These are phyloP conservation scores for Masnerella sp. DNA, from an alignment of 2,888 invertebrate genomes.

Conservation along the genomic window DNA sequence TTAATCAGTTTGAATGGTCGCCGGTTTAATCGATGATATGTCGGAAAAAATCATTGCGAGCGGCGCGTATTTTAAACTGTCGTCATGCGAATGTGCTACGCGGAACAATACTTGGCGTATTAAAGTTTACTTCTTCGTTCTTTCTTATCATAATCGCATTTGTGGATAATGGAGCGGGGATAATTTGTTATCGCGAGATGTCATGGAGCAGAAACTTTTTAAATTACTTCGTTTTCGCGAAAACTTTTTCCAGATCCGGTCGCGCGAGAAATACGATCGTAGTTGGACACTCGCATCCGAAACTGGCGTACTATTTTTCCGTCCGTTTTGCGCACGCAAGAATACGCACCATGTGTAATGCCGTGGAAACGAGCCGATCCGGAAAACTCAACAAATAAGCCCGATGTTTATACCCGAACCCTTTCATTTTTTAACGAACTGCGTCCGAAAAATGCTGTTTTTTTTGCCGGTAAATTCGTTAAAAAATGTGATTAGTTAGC, in stretches of 20 bases:
- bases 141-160: constrained; percentile 78
- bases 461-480: no score
- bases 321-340: constrained; percentile 26
- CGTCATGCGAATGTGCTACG: constrained; percentile 46
- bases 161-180: constrained; percentile 77
- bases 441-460: no score
- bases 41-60: constrained; percentile 21
- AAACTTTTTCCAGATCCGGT: constrained; percentile 67
- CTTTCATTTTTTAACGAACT: no score
- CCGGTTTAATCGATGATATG: no score
- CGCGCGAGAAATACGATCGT: constrained; percentile 70
- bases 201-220: constrained; percentile 77
- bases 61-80: constrained; percentile 15
- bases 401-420: no score
- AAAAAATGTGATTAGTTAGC: no score
- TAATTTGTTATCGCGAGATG: constrained; percentile 77
- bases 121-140: constrained; percentile 69
- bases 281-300: constrained; percentile 69
- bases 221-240: constrained; percentile 75
- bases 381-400: background rate
- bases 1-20: no score
- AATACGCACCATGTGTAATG: constrained; percentile 51
- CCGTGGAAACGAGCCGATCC: constrained; percentile 21
- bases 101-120: constrained; percentile 59
- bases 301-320: constrained; percentile 46